Percentiles rank a stretch among this genome's conserved stretches.
Evolutionary conservation across 1,140 invertebrate genomes (phyloP).

Genomic region (Drosophila nebulosa): DNA sequence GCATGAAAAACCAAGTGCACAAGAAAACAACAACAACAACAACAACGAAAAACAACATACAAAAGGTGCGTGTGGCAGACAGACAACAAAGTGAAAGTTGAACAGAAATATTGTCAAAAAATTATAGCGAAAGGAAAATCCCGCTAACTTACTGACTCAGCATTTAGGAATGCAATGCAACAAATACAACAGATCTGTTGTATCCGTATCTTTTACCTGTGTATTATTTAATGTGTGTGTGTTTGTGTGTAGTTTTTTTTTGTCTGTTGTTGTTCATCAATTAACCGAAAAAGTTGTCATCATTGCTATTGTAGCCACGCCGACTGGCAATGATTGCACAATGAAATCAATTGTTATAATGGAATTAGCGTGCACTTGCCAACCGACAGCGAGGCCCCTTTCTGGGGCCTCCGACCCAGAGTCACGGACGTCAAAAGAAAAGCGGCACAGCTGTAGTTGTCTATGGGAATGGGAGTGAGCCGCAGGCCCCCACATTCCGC

Average conservation of each 20-base stretch:
- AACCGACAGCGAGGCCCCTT: slow-evolving; percentile 29
- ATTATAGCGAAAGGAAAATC: slow-evolving; percentile 1
- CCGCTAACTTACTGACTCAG: slow-evolving; percentile 48
- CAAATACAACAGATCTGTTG: slow-evolving; percentile 30
- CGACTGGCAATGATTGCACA: slow-evolving; percentile 74
- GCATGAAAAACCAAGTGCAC: no score
- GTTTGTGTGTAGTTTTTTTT: slow-evolving; percentile 18
- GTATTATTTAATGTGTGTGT: background rate
- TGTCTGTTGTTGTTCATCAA: slow-evolving; percentile 35
- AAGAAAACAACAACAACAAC: slow-evolving; percentile 15
- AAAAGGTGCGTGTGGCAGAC: slow-evolving; percentile 49
- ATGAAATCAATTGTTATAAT: slow-evolving; percentile 80
- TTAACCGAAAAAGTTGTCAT: slow-evolving; percentile 48
- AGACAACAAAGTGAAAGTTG: slow-evolving; percentile 67
- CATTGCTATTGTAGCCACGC: slow-evolving; percentile 48
- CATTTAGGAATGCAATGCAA: slow-evolving; percentile 30
- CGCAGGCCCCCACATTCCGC: background rate
- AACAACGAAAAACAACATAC: slow-evolving; percentile 32
- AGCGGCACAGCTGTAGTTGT: slow-evolving; percentile 2
- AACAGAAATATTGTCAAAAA: slow-evolving; percentile 20
- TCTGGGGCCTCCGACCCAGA: slow-evolving; percentile 17
- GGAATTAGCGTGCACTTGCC: slow-evolving; percentile 67
- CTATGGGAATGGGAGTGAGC: background rate
- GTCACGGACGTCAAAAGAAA: slow-evolving; percentile 8
- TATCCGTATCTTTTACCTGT: slow-evolving; percentile 37